Conservation (phyloP, 2,888 invertebrate genomes). For the Hydropsyche betteni region DNA sequence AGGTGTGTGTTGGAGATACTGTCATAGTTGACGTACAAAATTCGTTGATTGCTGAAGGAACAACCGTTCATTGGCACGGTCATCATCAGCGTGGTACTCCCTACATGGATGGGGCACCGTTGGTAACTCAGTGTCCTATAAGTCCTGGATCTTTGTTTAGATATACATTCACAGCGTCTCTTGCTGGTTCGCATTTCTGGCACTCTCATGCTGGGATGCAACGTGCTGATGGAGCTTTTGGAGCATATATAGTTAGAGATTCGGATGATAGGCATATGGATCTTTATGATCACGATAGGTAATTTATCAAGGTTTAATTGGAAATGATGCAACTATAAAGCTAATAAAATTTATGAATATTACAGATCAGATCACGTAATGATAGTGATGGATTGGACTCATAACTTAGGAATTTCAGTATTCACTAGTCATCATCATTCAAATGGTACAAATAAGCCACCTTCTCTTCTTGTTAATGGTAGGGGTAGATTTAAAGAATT, state of each 20-base stretch:
- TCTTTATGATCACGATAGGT: constrained; percentile 81
- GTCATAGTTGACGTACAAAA: constrained; percentile 86
- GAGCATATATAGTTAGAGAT: constrained; percentile 77
- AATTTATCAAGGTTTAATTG: not conserved
- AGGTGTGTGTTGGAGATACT: constrained; percentile 88
- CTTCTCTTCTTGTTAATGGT: constrained; percentile 84
- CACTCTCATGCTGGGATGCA: constrained; percentile 78
- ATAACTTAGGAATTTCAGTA: constrained; percentile 74
- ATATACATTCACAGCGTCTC: constrained; percentile 77
- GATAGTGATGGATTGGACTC: constrained; percentile 84
- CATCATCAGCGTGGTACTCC: constrained; percentile 81
- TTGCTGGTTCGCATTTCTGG: constrained; percentile 88
- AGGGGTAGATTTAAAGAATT: constrained; percentile 70
- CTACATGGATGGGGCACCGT: constrained; percentile 90
- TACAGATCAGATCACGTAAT: constrained; percentile 75
- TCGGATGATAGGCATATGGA: constrained; percentile 72
- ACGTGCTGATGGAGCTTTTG: constrained; percentile 85
- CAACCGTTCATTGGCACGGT: constrained; percentile 93
- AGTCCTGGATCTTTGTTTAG: constrained; percentile 77
- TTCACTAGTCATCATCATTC: constrained; percentile 89
- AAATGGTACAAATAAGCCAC: constrained; percentile 82
- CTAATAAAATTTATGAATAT: constrained; percentile 31
- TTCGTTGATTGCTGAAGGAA: constrained; percentile 79
- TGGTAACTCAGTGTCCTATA: constrained; percentile 86
- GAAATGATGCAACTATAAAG: not conserved